These are phyloP conservation scores for Synanthedon tipuliformis DNA, from an alignment of 2,888 invertebrate species.

Conservation along the genomic window DNA sequence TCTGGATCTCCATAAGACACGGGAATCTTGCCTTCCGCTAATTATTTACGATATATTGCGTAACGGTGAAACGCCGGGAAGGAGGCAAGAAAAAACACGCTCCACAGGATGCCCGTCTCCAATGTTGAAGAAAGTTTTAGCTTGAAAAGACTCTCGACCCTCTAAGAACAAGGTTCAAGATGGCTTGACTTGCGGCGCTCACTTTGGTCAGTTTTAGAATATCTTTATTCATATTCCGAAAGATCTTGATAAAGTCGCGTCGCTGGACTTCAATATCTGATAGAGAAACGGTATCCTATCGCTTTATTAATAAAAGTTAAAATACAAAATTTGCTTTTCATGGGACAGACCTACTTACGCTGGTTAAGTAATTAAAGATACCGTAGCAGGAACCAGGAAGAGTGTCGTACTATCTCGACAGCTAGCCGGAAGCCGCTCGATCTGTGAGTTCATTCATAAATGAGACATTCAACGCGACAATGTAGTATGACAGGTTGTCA, in stretches of 20 bases:
- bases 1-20: constrained; percentile 66
- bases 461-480: constrained; percentile 49
- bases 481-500: constrained; percentile 52
- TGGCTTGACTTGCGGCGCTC: constrained; percentile 18
- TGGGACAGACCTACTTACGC: constrained; percentile 43
- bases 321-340: constrained; percentile 13
- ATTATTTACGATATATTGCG: constrained; percentile 70
- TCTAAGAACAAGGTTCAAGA: constrained; percentile 30
- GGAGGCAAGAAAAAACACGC: constrained; percentile 61
- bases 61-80: constrained; percentile 70
- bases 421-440: constrained; percentile 68
- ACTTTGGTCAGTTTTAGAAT: constrained; percentile 56
- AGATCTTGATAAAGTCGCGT: constrained; percentile 56
- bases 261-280: constrained; percentile 41
- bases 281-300: constrained; percentile 32
- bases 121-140: constrained; percentile 25
- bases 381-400: constrained; percentile 70
- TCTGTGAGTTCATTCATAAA: constrained; percentile 70
- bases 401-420: constrained; percentile 70
- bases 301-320: constrained; percentile 19
- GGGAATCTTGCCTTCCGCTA: constrained; percentile 68
- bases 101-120: constrained; percentile 56
- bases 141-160: constrained; percentile 29
- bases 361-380: constrained; percentile 64
- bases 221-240: constrained; percentile 66